Conservation (phyloP, 1,140 invertebrate genomes). For the Drosophila ohnishii region DNA sequence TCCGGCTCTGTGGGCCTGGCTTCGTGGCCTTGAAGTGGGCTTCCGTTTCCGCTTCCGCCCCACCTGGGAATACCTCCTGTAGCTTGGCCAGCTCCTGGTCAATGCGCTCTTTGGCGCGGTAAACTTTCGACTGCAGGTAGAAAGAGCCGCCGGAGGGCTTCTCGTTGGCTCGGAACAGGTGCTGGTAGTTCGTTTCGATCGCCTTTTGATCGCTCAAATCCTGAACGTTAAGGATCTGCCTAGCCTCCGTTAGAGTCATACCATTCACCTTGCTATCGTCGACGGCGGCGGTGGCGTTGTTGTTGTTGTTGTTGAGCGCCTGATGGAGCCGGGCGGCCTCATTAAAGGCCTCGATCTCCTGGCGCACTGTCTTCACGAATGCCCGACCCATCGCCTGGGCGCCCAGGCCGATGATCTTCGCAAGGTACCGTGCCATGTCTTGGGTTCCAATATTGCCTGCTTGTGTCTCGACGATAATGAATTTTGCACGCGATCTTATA, state of each 20-base stretch:
- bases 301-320: background rate
- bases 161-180: constrained; percentile 95
- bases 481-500: constrained; percentile 18
- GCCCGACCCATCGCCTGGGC: constrained; percentile 53
- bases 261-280: constrained; percentile 39
- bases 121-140: constrained; percentile 97
- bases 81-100: constrained; percentile 88
- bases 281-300: background rate
- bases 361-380: constrained; percentile 51
- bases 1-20: background rate
- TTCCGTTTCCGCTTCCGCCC: background rate
- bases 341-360: constrained; percentile 56
- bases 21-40: background rate
- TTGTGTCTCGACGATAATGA: constrained; percentile 15
- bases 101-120: constrained; percentile 95
- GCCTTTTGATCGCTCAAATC: constrained; percentile 33
- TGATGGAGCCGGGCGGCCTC: constrained; percentile 77
- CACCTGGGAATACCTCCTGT: background rate
- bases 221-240: constrained; percentile 51
- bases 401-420: constrained; percentile 40
- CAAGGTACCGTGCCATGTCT: constrained; percentile 54
- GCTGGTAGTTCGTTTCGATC: constrained; percentile 85
- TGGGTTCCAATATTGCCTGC: background rate
- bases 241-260: constrained; percentile 58
- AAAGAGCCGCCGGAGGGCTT: constrained; percentile 96